Percentiles rank a stretch among this genome's conserved stretches.
phyloP scores from a whole-genome alignment of 1,140 invertebrate species.

The Drosophila prosaltans region DNA sequence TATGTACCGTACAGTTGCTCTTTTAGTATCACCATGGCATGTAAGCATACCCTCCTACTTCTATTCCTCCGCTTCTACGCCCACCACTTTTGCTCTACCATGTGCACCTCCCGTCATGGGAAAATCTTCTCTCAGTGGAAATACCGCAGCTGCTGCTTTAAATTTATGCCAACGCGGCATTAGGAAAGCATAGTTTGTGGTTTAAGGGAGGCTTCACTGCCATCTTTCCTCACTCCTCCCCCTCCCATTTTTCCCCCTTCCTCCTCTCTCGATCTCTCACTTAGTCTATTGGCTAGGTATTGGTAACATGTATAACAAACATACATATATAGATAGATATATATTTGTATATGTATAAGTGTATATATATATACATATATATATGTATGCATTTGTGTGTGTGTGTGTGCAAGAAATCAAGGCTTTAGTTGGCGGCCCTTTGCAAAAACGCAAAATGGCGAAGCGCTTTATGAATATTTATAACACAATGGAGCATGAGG shows the following conservation, averaged over 20 bases:
- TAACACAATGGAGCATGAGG: slow-evolving; percentile 75
- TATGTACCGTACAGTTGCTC: slow-evolving; percentile 14
- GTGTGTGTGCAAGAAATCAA: slow-evolving; percentile 66
- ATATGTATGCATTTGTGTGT: slow-evolving; percentile 5
- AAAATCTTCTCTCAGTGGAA: slow-evolving; percentile 43
- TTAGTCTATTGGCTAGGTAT: slow-evolving; percentile 63
- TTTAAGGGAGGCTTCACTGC: slow-evolving; percentile 27
- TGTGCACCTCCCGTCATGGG: slow-evolving; percentile 9
- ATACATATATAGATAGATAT: neutral
- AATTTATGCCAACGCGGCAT: slow-evolving; percentile 76
- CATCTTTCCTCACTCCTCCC: neutral
- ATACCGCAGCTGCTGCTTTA: slow-evolving; percentile 78
- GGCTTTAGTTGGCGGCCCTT: slow-evolving; percentile 66
- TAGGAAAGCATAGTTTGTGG: slow-evolving; percentile 75
- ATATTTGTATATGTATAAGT: too few species aligned
- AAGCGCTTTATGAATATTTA: slow-evolving; percentile 76
- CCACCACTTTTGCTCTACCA: neutral
- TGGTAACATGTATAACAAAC: slow-evolving; percentile 40
- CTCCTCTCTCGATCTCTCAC: neutral
- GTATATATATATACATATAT: neutral
- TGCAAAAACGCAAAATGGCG: slow-evolving; percentile 56
- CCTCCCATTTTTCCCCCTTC: neutral
- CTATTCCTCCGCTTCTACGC: neutral
- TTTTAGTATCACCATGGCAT: slow-evolving; percentile 17
- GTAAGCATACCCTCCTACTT: neutral